Evolutionary conservation across 1,140 invertebrate genomes (phyloP).

Genomic region (Apis dorsata): DNA sequence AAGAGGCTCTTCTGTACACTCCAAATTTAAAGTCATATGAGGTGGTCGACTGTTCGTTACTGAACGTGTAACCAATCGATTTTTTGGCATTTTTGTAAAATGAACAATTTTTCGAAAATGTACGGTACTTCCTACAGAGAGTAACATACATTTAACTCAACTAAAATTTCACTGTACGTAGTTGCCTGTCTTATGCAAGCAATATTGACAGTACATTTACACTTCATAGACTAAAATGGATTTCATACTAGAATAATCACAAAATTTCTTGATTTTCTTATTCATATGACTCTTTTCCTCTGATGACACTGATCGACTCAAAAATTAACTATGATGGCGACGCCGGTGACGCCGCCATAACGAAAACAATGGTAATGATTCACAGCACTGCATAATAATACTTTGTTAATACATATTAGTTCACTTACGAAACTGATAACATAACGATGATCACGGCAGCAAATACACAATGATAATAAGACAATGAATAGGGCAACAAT

Average conservation of each 20-base stretch:
- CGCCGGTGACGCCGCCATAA: constrained; percentile 24
- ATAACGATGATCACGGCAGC: background rate
- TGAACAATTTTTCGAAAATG: background rate
- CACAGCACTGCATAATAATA: background rate
- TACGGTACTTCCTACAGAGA: background rate
- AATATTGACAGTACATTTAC: background rate
- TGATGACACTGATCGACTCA: background rate
- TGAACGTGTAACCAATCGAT: constrained; percentile 66
- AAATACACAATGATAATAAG: background rate
- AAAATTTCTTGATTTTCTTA: background rate
- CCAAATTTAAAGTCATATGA: constrained; percentile 83
- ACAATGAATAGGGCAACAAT: background rate
- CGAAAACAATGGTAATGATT: background rate
- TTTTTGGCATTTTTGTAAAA: constrained; percentile 60
- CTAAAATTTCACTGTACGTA: background rate
- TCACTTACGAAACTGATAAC: background rate
- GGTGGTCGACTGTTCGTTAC: constrained; percentile 65
- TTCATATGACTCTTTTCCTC: background rate
- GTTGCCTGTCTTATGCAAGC: background rate
- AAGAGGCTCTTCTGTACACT: constrained; percentile 85
- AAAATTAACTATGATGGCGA: constrained; percentile 18
- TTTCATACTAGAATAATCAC: background rate
- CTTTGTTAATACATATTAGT: background rate
- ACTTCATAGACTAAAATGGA: background rate
- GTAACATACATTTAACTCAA: constrained; percentile 11